phyloP scores from a whole-genome alignment of 2,797 vertebrate species.

The Erethizon dorsatum region DNA sequence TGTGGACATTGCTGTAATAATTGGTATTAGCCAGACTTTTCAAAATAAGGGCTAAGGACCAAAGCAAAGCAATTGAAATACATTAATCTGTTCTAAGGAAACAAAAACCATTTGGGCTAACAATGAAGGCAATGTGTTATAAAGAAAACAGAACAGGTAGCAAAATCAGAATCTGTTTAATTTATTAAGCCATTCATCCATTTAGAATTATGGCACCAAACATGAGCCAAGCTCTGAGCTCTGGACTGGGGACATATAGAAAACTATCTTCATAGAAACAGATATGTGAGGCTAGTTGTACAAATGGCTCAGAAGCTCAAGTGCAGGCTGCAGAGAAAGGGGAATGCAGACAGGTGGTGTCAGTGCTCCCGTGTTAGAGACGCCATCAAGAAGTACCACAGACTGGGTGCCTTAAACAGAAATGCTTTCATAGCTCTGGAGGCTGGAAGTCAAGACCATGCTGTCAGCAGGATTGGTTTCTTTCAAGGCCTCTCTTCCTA shows the following conservation, averaged over 20 bases:
- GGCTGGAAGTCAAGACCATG: background rate
- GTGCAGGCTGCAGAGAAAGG: background rate
- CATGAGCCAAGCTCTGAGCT: background rate
- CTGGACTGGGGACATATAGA: too few relatives aligned
- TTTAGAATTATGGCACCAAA: background rate
- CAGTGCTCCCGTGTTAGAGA: background rate
- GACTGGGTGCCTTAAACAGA: background rate
- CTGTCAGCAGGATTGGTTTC: background rate
- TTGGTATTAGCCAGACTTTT: conserved; percentile 24
- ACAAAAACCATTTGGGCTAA: background rate
- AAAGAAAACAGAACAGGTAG: background rate
- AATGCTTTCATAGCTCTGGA: background rate
- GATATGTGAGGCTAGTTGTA: background rate
- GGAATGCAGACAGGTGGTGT: background rate
- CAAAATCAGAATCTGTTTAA: background rate
- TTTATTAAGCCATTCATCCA: background rate
- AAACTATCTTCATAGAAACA: background rate
- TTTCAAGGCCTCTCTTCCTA: background rate
- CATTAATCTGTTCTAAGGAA: background rate
- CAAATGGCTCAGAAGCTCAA: background rate
- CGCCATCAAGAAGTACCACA: background rate
- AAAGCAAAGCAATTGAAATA: conserved; percentile 29
- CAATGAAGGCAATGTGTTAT: background rate
- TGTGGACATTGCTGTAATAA: conserved; percentile 57
- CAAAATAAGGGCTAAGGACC: background rate